Percentiles rank a stretch among this genome's conserved stretches.
phyloP scores from a whole-genome alignment of 2,113 vertebrate species.

The Dicaeum eximium region DNA sequence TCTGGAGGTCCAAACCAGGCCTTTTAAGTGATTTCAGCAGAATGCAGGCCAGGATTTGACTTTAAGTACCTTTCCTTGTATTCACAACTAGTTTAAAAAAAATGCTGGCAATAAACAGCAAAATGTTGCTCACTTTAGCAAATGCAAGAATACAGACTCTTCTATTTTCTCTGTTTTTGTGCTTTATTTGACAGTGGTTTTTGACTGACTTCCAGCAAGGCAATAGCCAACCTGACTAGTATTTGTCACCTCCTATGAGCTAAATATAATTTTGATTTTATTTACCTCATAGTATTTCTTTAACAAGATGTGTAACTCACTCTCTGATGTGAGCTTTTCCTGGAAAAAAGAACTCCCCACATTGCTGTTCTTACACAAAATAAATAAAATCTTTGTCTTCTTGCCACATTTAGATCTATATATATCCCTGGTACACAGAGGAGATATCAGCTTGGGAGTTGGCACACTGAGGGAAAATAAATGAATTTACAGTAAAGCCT shows the following conservation, averaged over 20 bases:
- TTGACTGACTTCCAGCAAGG: constrained; percentile 18
- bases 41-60: not conserved
- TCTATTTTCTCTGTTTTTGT: not conserved
- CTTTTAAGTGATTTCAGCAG: not conserved
- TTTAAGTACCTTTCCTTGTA: not conserved
- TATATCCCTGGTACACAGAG: constrained; percentile 26
- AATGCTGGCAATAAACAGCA: not conserved
- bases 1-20: not conserved
- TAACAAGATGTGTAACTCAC: not conserved
- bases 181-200: not conserved
- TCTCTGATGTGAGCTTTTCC: constrained; percentile 1
- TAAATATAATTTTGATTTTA: constrained; percentile 47
- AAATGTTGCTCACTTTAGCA: not conserved
- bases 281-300: constrained; percentile 34
- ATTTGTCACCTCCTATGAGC: constrained; percentile 25
- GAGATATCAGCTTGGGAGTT: constrained; percentile 34
- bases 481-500: constrained; percentile 65
- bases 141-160: not conserved
- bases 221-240: not conserved
- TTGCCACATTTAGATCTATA: constrained; percentile 25
- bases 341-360: not conserved
- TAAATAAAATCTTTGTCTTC: constrained; percentile 37
- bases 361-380: not conserved
- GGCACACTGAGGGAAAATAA: constrained; percentile 41
- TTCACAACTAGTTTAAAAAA: not conserved